Conservation (phyloP, 2,888 invertebrate genomes). For the Camptogramma bilineatum region DNA sequence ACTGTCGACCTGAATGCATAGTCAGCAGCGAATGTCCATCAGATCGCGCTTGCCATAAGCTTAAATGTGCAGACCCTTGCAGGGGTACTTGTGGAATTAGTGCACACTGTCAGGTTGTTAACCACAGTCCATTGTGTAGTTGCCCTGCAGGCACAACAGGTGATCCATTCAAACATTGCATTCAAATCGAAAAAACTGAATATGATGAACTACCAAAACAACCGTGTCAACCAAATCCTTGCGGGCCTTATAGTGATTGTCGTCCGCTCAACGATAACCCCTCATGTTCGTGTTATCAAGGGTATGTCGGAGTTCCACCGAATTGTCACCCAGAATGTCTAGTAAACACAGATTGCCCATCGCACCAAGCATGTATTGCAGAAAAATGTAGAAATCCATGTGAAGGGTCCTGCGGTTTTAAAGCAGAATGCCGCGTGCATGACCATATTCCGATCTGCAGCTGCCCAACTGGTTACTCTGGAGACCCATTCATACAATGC, state of each 20-base stretch:
- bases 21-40: slow-evolving; percentile 91
- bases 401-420: slow-evolving; percentile 91
- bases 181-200: slow-evolving; percentile 57
- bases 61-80: slow-evolving; percentile 93
- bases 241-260: slow-evolving; percentile 93
- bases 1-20: slow-evolving; percentile 91
- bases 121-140: slow-evolving; percentile 92
- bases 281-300: slow-evolving; percentile 91
- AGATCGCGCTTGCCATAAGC: slow-evolving; percentile 90
- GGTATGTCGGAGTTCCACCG: slow-evolving; percentile 91
- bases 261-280: slow-evolving; percentile 89
- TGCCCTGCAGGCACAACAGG: slow-evolving; percentile 88
- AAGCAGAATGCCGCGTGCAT: slow-evolving; percentile 91
- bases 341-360: slow-evolving; percentile 92
- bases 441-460: slow-evolving; percentile 94
- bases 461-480: slow-evolving; percentile 89
- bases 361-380: slow-evolving; percentile 91
- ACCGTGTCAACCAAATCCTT: slow-evolving; percentile 91
- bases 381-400: slow-evolving; percentile 94
- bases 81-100: slow-evolving; percentile 89
- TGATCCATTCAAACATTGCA: slow-evolving; percentile 87
- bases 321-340: slow-evolving; percentile 94
- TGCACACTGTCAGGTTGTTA: slow-evolving; percentile 90
- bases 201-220: slow-evolving; percentile 64
- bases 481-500: slow-evolving; percentile 93